A percentile compares a stretch with the other conserved stretches of the same genome.
Conservation (phyloP, 1,140 invertebrate genomes). For the Drosophila santomea region DNA sequence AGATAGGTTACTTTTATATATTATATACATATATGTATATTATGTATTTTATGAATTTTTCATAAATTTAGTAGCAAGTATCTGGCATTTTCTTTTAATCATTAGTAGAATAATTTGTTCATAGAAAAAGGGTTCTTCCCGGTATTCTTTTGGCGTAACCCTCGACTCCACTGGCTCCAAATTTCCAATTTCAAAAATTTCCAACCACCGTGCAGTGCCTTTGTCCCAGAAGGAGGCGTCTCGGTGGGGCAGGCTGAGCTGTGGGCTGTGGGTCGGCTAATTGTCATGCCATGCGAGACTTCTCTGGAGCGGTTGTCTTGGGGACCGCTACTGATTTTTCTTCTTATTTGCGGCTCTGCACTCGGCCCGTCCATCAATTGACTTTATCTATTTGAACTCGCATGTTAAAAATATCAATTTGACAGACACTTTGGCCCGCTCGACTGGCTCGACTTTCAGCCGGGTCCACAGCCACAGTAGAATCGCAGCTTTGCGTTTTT, state of each 20-base stretch:
- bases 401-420: conserved; percentile 83
- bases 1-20: too few species aligned
- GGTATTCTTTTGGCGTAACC: not conserved
- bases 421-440: conserved; percentile 50
- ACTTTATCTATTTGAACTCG: conserved; percentile 82
- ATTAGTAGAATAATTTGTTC: too few species aligned
- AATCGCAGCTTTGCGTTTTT: conserved; percentile 72
- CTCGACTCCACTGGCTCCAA: too few species aligned
- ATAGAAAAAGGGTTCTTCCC: too few species aligned
- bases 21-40: too few species aligned
- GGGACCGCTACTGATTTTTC: conserved; percentile 60
- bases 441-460: conserved; percentile 12
- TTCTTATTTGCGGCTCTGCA: conserved; percentile 47
- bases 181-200: too few species aligned
- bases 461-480: conserved; percentile 32
- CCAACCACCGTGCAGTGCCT: conserved; percentile 30
- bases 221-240: conserved; percentile 71
- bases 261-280: conserved; percentile 60
- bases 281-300: conserved; percentile 78
- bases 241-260: conserved; percentile 59
- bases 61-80: too few species aligned
- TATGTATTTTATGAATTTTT: too few species aligned
- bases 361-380: conserved; percentile 72
- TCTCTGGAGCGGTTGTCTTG: conserved; percentile 44
- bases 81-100: too few species aligned